Percentiles rank a stretch among this genome's conserved stretches.
These are phyloP conservation scores for Chelidonichthys spinosus DNA, from an alignment of 2,797 vertebrate genomes.

Conservation along the genomic window DNA sequence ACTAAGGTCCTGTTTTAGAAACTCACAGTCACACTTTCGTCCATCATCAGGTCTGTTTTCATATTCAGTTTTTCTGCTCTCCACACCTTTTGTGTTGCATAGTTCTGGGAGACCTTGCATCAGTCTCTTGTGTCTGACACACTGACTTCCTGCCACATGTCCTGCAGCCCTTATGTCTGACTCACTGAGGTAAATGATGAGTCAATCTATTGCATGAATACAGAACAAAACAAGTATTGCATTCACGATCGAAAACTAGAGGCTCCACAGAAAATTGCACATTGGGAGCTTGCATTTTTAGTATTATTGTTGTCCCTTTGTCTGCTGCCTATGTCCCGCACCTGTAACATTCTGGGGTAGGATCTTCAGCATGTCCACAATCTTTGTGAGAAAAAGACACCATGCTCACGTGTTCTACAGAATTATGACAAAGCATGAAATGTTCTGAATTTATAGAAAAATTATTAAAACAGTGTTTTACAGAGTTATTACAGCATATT, in stretches of 20 bases:
- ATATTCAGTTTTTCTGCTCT: neutral
- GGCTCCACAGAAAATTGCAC: neutral
- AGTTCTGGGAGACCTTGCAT: neutral
- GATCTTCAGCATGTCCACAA: neutral
- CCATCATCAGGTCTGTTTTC: slow-evolving; percentile 10
- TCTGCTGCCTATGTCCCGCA: neutral
- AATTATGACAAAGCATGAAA: neutral
- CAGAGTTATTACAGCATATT: slow-evolving; percentile 34
- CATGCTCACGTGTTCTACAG: neutral
- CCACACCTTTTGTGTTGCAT: neutral
- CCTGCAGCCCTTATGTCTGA: slow-evolving; percentile 16
- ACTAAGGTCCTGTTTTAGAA: slow-evolving; percentile 33
- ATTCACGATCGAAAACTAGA: neutral
- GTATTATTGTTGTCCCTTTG: neutral
- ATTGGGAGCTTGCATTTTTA: neutral
- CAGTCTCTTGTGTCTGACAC: neutral
- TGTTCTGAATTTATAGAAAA: slow-evolving; percentile 19
- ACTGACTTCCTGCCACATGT: slow-evolving; percentile 9
- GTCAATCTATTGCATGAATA: neutral
- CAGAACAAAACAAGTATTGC: neutral
- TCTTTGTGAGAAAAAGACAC: slow-evolving; percentile 2
- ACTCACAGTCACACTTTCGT: slow-evolving; percentile 23
- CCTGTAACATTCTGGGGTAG: neutral
- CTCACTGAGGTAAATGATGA: neutral
- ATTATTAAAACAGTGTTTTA: slow-evolving; percentile 36